Percentiles rank a stretch among this genome's conserved stretches.
Evolutionary conservation across 1,140 invertebrate species (phyloP).

Genomic region (Scylla paramamosain): DNA sequence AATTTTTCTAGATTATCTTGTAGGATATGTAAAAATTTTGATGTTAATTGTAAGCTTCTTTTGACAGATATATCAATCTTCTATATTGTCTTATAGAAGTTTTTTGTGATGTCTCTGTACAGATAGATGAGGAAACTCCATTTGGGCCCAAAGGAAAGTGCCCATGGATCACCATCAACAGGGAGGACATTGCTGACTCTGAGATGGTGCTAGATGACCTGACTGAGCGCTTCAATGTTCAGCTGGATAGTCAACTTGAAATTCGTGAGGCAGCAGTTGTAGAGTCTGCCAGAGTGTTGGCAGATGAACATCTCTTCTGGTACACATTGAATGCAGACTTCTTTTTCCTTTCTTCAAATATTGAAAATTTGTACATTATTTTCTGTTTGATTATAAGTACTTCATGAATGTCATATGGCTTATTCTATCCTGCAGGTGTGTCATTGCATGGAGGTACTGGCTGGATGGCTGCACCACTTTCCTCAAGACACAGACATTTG

Average conservation of each 20-base stretch:
- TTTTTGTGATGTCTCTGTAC: background rate
- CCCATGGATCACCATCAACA: constrained; percentile 82
- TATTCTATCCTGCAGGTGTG: constrained; percentile 42
- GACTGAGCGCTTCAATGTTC: constrained; percentile 76
- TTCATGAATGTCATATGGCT: no score
- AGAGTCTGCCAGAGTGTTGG: constrained; percentile 63
- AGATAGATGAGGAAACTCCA: constrained; percentile 78
- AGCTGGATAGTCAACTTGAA: constrained; percentile 51
- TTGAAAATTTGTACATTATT: background rate
- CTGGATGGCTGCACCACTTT: constrained; percentile 69
- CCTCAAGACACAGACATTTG: constrained; percentile 57
- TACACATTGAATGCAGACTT: background rate
- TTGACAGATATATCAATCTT: no score
- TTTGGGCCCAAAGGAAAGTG: constrained; percentile 79
- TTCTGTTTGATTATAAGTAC: background rate
- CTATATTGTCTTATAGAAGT: background rate
- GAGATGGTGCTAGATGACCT: constrained; percentile 80
- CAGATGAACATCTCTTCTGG: constrained; percentile 75
- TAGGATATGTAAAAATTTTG: no score
- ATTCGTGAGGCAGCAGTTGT: constrained; percentile 38
- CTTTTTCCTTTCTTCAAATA: background rate
- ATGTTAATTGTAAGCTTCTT: no score
- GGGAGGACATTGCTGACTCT: constrained; percentile 80
- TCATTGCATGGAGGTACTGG: constrained; percentile 70
- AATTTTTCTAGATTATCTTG: no score